Base-by-base conservation (phyloP, 2,113 vertebrate species). In the Siniperca knerii region DNA sequence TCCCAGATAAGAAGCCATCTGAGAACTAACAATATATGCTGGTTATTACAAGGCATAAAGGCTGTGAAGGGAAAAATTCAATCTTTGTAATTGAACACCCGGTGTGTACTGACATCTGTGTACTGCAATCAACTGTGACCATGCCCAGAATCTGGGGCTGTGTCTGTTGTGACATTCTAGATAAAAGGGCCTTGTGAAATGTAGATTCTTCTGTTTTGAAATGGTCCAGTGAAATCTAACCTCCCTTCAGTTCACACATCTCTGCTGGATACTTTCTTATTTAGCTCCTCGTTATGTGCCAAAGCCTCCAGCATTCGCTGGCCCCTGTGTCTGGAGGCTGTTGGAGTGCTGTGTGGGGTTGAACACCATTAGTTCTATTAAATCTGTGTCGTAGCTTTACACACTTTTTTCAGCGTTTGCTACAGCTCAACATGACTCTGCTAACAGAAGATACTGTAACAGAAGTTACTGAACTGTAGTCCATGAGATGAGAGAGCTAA, bases 231-330 rank as follows among this genome's bases (percentile, higher is more conserved):
- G 2, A 52, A 77, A 65, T n/a, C 35, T n/a, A 81, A 81, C 46
- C 68, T 66, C 44, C 67, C 21, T 55, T 72, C 6, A 61, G 58
- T 69, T 78, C 74, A 72, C 68, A 68, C 13, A 77, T 87, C 68
- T 81, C 81, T 84, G 80, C 29, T 82, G 64, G 85, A 79, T 54
- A 61, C 21, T n/a, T 71, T 68, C 64, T 79, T 55, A 85, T 71
- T 69, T 61, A 65, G 80, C 68, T 68, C 21, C 82, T 89, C 71
- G 78, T 92, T 92, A 91, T 80, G 69, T 61, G 69, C 33, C 18
- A 69, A 60, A 66, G 11, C 55, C 48, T 66, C 20, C 15, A 79
- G 67, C 25, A 33, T 62, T 33, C 11, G 5, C 68, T 61, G 54
- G 64, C 40, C 61, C 69, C 48, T 54, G 75, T 48, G 78, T 76